Evolutionary conservation across 2,797 vertebrate species (phyloP).

Genomic region (Paratrypauchen microcephalus): DNA sequence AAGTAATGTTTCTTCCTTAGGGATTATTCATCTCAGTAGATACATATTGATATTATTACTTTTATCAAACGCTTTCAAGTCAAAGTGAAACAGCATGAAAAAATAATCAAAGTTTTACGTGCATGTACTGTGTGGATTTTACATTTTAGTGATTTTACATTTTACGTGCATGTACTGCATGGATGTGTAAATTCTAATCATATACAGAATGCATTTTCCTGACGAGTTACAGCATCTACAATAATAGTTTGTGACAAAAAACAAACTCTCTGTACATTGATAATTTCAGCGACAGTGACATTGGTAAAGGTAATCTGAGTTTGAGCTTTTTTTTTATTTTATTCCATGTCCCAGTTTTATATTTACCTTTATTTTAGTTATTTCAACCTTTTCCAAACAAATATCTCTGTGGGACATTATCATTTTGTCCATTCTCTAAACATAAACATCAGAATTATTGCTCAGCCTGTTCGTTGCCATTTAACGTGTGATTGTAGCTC

Average conservation of each 20-base stretch:
- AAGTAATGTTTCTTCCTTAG: not conserved
- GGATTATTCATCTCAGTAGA: too few species aligned
- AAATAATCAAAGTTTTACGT: too few species aligned
- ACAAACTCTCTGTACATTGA: not conserved
- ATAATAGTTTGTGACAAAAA: too few species aligned
- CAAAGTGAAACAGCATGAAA: too few species aligned
- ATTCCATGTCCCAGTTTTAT: not conserved
- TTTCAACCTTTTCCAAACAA: not conserved
- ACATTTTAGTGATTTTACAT: too few species aligned
- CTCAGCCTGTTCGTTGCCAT: constrained; percentile 1
- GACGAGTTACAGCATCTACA: too few species aligned
- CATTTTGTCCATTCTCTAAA: constrained; percentile 5
- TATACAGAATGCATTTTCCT: not conserved
- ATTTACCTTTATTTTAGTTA: not conserved
- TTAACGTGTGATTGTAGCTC: constrained; percentile 8
- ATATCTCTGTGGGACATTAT: not conserved
- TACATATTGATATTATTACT: too few species aligned
- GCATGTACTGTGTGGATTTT: not conserved
- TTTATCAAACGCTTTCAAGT: too few species aligned
- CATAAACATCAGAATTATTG: constrained; percentile 5
- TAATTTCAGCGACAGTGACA: not conserved
- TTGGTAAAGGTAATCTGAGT: not conserved
- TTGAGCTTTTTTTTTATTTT: not conserved
- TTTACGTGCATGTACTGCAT: not conserved
- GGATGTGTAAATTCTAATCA: not conserved